These are phyloP conservation scores for Hyla sarda DNA, from an alignment of 2,113 vertebrate species.

Conservation along the genomic window DNA sequence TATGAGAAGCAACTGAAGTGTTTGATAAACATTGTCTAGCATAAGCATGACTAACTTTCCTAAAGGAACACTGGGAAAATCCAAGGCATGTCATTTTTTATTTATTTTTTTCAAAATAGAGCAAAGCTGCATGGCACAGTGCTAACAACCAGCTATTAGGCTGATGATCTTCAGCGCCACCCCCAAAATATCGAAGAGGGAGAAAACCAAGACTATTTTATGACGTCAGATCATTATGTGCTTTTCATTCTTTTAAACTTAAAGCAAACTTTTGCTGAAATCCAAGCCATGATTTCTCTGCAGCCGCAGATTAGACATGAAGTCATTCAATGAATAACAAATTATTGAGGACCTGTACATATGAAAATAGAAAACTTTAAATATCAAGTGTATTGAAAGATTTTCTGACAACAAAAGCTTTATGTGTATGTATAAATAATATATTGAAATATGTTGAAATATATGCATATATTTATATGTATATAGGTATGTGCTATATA, in stretches of 20 bases:
- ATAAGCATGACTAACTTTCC: conserved; percentile 76
- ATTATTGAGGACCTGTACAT: conserved; percentile 71
- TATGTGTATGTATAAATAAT: conserved; percentile 52
- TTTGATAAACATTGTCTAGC: conserved; percentile 68
- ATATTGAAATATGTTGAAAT: conserved; percentile 70
- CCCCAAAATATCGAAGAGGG: conserved; percentile 51
- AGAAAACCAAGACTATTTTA: conserved; percentile 12
- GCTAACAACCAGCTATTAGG: conserved; percentile 66
- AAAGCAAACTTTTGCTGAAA: conserved; percentile 64
- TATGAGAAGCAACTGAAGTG: conserved; percentile 60
- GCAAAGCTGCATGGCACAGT: conserved; percentile 87
- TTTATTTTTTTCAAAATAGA: conserved; percentile 72
- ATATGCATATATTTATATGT: conserved; percentile 63
- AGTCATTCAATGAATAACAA: conserved; percentile 47
- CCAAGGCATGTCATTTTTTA: conserved; percentile 88
- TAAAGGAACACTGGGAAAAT: conserved; percentile 68
- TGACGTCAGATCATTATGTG: background rate
- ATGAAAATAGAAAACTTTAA: conserved; percentile 79
- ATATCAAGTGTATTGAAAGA: conserved; percentile 73
- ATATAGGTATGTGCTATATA: conserved; percentile 42
- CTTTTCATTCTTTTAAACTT: conserved; percentile 39
- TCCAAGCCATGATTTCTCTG: conserved; percentile 63
- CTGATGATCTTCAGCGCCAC: conserved; percentile 61
- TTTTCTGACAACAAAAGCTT: conserved; percentile 71
- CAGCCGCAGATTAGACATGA: conserved; percentile 53